Percentiles rank a stretch among this genome's conserved stretches.
Conservation (phyloP, 2,797 vertebrate species). For the Cossypha niveicapilla region DNA sequence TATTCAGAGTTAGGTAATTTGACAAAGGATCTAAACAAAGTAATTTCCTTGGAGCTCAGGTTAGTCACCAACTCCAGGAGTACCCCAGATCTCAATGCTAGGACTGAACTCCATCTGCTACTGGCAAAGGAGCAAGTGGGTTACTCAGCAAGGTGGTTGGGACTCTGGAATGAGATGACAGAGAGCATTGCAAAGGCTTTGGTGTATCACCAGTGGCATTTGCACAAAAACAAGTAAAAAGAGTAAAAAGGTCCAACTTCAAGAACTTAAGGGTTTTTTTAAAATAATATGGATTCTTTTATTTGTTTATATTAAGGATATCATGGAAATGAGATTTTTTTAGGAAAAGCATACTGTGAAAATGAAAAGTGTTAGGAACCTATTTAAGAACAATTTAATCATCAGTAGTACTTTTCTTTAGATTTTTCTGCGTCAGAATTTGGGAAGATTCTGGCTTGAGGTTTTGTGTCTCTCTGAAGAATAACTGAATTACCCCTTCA, state of each 20-base stretch:
- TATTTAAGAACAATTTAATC: not conserved
- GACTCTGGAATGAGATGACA: not conserved
- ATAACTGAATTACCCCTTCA: not conserved
- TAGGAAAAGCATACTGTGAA: not conserved
- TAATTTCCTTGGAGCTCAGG: not conserved
- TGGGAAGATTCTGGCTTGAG: not conserved
- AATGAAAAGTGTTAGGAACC: not conserved
- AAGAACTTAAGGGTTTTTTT: not conserved
- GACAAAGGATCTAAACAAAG: not conserved
- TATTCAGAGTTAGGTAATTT: not conserved
- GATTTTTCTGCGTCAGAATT: not conserved
- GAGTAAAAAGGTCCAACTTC: not conserved
- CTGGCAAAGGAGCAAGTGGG: not conserved
- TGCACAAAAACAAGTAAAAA: not conserved
- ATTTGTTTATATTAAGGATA: not conserved
- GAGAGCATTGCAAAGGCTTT: not conserved
- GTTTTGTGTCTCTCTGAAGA: not conserved
- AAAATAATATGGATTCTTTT: not conserved
- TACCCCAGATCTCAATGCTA: not conserved
- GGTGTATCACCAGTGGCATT: not conserved
- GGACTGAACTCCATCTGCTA: not conserved
- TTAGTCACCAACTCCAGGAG: not conserved
- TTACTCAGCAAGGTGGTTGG: not conserved
- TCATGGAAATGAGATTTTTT: not conserved
- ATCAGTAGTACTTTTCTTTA: not conserved